Base-by-base conservation (phyloP, 1,140 invertebrate species). In the Holcopasites calliopsidis region DNA sequence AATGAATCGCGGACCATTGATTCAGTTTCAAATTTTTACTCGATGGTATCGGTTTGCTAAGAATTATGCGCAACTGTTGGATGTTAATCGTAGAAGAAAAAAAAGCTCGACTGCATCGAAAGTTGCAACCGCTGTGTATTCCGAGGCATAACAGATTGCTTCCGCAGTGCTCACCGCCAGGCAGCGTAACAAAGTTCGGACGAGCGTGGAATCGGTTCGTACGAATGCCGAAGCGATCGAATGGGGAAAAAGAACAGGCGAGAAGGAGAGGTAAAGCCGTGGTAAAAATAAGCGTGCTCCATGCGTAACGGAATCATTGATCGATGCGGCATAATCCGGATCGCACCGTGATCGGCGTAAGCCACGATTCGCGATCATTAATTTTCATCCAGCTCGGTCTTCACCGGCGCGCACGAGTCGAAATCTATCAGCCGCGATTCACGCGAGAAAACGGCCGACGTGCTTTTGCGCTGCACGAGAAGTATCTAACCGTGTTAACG, bases 341-440 rank as follows among this genome's bases (percentile, higher is more conserved):
- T 79, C 71, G 79, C n/a, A 76, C 70, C 71, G 62, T 55, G 79
- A 68, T 82, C 81, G 70, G 69, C 58, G 69, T 54, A 58, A 60
- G 62, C 62, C 54, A 78, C 50, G 58, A 79, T 75, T 84, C 66
- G 35, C 38, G 58, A 77, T 85, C 84, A 86, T 87, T 86, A 87
- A 87, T 86, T 84, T 75, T 73, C 77, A 85, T 85, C 80, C 21
- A 47, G 72, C 68, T 70, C 62, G 50, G 50, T 47, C 76, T 86
- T 82, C 75, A 71, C 50, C 57, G 60, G 33, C 66, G n/a, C n/a
- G 49, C 64, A 62, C 62, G 40, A 42, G 50, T 47, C 52, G 57
- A 80, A 52, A 86, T 87, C 77, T 72, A 87, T 86, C 80, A 80
- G n/a, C 26, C 21, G 40, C 26, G 18, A 33, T 21, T 11, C 21